These are phyloP conservation scores for Myotis daubentonii DNA, from an alignment of 2,797 vertebrate species.

Conservation along the genomic window DNA sequence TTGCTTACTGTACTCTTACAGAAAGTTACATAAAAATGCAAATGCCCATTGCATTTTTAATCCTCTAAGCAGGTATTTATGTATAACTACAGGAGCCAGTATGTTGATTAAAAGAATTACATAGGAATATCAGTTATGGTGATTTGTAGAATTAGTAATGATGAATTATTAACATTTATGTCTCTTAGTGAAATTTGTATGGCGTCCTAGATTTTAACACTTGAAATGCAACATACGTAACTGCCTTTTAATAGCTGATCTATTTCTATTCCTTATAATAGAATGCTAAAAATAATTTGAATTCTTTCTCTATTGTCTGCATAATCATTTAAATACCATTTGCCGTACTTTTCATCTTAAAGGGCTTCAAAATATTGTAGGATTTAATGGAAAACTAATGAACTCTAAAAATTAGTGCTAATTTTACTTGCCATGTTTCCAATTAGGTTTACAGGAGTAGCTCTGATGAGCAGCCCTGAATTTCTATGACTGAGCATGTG, in stretches of 20 bases:
- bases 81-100: neutral
- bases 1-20: neutral
- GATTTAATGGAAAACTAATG: constrained; percentile 59
- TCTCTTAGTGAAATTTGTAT: neutral
- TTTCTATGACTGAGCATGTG: neutral
- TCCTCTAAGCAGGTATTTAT: neutral
- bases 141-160: neutral
- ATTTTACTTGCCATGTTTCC: constrained; percentile 11
- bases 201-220: neutral
- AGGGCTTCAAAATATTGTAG: neutral
- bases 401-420: constrained; percentile 52
- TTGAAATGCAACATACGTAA: neutral
- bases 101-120: neutral
- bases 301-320: neutral
- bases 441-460: neutral
- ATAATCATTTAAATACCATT: constrained; percentile 50
- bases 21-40: neutral
- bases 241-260: neutral
- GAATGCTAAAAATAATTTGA: constrained; percentile 37
- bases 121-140: neutral
- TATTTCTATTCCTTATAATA: constrained; percentile 20
- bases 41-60: neutral
- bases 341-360: neutral
- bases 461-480: neutral
- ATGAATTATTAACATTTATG: neutral